phyloP scores from a whole-genome alignment of 2,888 invertebrate genomes.

The Chrysomela aeneicollis region DNA sequence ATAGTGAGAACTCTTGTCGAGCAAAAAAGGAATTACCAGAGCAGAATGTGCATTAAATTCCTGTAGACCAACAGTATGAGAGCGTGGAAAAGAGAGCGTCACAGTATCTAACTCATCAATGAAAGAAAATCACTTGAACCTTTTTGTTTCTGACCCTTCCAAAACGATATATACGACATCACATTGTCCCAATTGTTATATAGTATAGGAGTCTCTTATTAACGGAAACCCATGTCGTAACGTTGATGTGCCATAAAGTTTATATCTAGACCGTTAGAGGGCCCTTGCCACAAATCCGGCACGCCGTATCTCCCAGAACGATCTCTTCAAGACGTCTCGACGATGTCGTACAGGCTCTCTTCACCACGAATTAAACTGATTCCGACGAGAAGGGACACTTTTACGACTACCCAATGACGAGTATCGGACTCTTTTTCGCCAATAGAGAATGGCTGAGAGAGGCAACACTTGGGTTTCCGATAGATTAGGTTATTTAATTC shows the following conservation, averaged over 20 bases:
- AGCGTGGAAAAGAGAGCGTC: too few relatives aligned
- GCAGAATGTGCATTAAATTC: too few relatives aligned
- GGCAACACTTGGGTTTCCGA: neutral
- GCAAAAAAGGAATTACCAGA: too few relatives aligned
- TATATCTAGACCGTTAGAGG: slow-evolving; percentile 60
- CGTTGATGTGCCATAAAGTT: slow-evolving; percentile 62
- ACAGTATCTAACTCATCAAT: too few relatives aligned
- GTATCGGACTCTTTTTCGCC: neutral
- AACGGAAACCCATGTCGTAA: slow-evolving; percentile 61
- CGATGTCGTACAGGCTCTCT: slow-evolving; percentile 54
- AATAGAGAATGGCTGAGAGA: neutral
- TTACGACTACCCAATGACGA: slow-evolving; percentile 17
- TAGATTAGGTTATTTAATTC: neutral
- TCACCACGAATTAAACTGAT: slow-evolving; percentile 52
- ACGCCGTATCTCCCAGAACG: slow-evolving; percentile 57
- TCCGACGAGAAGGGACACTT: slow-evolving; percentile 46
- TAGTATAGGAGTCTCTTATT: too few relatives aligned
- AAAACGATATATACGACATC: too few relatives aligned
- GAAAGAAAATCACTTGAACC: too few relatives aligned
- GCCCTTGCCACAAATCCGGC: slow-evolving; percentile 60
- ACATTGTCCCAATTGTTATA: too few relatives aligned
- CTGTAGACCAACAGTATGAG: too few relatives aligned
- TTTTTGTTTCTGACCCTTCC: too few relatives aligned
- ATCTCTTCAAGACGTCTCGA: slow-evolving; percentile 56
- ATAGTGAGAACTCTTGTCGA: too few relatives aligned